Conservation (phyloP, 2,113 vertebrate genomes). For the Nannobrachium achirus region DNA sequence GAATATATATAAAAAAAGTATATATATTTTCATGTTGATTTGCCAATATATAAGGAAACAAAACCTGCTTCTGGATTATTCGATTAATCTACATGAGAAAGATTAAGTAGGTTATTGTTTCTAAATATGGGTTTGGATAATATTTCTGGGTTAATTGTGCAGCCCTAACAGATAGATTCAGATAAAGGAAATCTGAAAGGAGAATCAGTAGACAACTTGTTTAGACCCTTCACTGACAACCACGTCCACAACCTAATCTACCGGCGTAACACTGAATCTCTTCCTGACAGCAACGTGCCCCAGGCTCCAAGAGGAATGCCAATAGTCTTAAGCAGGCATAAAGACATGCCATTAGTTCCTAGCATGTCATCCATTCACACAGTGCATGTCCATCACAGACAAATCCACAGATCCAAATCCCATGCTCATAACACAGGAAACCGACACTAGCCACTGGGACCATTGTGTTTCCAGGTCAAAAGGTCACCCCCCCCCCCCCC, state of each 20-base stretch:
- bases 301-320: slow-evolving; percentile 35
- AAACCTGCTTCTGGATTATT: too few species aligned
- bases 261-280: slow-evolving; percentile 21
- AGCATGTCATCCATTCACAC: slow-evolving; percentile 24
- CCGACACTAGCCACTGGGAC: slow-evolving; percentile 10
- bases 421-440: slow-evolving; percentile 37
- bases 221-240: not conserved
- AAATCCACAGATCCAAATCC: not conserved
- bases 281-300: slow-evolving; percentile 37
- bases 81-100: not conserved
- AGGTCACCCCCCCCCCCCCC: slow-evolving; percentile 33
- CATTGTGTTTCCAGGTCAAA: slow-evolving; percentile 49
- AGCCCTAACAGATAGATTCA: not conserved
- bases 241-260: not conserved
- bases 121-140: not conserved
- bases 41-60: too few species aligned
- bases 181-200: not conserved
- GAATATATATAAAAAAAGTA: too few species aligned
- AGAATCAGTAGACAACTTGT: not conserved
- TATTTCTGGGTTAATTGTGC: not conserved
- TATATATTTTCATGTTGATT: too few species aligned
- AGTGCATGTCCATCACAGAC: slow-evolving; percentile 37
- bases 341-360: slow-evolving; percentile 40
- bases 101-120: not conserved
- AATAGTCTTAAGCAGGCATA: slow-evolving; percentile 39